Base-by-base conservation (phyloP, 2,888 invertebrate genomes). In the Isotomurus palustris region DNA sequence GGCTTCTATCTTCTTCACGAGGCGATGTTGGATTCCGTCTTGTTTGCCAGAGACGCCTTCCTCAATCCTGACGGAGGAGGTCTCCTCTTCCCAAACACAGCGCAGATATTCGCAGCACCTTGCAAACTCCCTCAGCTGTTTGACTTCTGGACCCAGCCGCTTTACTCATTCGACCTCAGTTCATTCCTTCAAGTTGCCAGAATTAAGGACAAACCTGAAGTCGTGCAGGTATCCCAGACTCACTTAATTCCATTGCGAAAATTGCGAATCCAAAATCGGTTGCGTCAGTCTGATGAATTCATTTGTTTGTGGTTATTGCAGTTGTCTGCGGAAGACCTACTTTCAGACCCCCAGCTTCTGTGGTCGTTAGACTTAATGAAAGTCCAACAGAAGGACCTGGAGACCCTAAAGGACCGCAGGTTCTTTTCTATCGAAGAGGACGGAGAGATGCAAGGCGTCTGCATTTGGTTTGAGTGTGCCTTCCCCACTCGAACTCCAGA, bases 1-100 rank as follows among this genome's bases (percentile, higher is more conserved):
- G 95, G 95, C 0, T 94, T 95, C 76, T 94, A 92, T 76, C 79
- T 96, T 29, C 77, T 96, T 17, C 95, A 94, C 73, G 95, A 96
- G 76, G 92, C 90, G 6, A 96, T 96, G 96, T 75, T 96, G 53
- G 89, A 93, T 74, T 91, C 93, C 0, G 87, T 96, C 2, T 76
- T 95, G 12, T 77, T 77, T 70, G 92, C 92, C 0, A 80, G 91
- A 69, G 88, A 94, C 73, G 82, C 82, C 63, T 91, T 88, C 75
- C 77, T 95, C 0, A 86, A 84, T 72, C 78, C 81, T 22, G 80
- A 78, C 66, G n/a, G n/a, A n/a, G n/a, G n/a, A n/a, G 91, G 91
- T 0, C 73, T 80, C 3, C 81, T 91, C 76, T 89, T 90, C 74
- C 91, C 91, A 1, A 83, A 84, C 69, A 79, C 80, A 63, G 87